Evolutionary conservation across 2,797 vertebrate genomes (phyloP).

Genomic region (Vultur gryphus): DNA sequence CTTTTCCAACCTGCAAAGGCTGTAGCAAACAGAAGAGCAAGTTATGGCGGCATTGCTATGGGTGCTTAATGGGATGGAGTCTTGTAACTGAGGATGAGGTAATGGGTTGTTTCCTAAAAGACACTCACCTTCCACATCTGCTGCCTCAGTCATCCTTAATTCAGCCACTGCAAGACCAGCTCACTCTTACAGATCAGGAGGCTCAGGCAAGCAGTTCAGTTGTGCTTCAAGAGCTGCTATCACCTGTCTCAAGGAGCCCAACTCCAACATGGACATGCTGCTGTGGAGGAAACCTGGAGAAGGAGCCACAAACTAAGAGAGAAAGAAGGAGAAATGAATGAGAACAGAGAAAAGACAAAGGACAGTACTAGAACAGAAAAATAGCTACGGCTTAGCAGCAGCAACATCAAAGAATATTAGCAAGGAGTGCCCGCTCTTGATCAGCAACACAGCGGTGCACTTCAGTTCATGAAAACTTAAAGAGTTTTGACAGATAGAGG

Average conservation of each 20-base stretch:
- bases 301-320: not conserved
- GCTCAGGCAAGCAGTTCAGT: not conserved
- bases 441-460: not conserved
- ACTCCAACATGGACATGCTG: not conserved
- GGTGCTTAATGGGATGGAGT: not conserved
- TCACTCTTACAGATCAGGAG: not conserved
- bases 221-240: not conserved
- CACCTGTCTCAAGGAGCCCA: not conserved
- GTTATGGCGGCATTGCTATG: not conserved
- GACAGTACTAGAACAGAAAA: not conserved
- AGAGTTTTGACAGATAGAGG: not conserved
- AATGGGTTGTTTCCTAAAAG: not conserved
- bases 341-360: not conserved
- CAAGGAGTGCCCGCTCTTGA: not conserved
- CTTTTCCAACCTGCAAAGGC: not conserved
- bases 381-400: not conserved
- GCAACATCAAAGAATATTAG: not conserved
- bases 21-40: not conserved
- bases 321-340: slow-evolving; percentile 1
- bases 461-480: not conserved
- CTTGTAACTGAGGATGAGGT: not conserved
- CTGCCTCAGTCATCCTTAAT: not conserved
- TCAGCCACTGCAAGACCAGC: not conserved
- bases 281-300: not conserved
- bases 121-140: not conserved